Base-by-base conservation (phyloP, 2,113 vertebrate species). In the Lophotis ruficrista region DNA sequence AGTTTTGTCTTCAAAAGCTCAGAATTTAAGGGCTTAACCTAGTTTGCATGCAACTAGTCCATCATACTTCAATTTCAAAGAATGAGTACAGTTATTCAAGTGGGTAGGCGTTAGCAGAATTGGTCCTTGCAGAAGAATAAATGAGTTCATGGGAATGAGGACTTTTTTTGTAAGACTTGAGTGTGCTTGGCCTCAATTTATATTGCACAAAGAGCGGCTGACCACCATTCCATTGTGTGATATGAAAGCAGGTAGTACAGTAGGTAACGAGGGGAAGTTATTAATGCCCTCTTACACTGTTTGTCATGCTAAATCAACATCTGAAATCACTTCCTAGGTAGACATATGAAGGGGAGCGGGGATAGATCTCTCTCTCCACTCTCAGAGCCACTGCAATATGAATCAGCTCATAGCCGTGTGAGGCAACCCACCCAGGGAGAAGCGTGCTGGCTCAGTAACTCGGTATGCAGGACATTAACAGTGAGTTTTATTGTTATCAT, bases 1-100 rank as follows among this genome's bases (percentile, higher is more conserved):
- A 88, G 41, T 86, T 90, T 93, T 90, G 85, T 85, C 79, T 86
- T 92, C 79, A 94, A 81, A 95, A 93, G 57, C 85, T 90, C 27
- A 61, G 87, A 84, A 83, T 88, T 72, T 61, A 83, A 93, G 76
- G 56, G 79, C 56, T 95, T 96, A 93, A 93, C 85, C 76, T 56
- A 68, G 68, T 90, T 93, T 94, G 48, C 30, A 5, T 75, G 61
- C 72, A 90, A 78, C 43, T 90, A 90, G 79, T 77, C 83, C 58
- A 50, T 78, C 82, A 83, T 24, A 77, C 64, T 92, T 81, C 30
- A 79, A 84, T 95, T 86, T 96, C 71, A 83, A 71, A 86, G 85
- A 88, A 70, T n/a, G 38, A 83, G 31, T 78, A 9, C 61, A 70
- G 64, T 90, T 96, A 60, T 48, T 95, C 51, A 58, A 75, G 64